A percentile compares a stretch with the other conserved stretches of the same genome.
phyloP scores from a whole-genome alignment of 2,113 vertebrate genomes.

The Syngnathoides biaculeatus region DNA sequence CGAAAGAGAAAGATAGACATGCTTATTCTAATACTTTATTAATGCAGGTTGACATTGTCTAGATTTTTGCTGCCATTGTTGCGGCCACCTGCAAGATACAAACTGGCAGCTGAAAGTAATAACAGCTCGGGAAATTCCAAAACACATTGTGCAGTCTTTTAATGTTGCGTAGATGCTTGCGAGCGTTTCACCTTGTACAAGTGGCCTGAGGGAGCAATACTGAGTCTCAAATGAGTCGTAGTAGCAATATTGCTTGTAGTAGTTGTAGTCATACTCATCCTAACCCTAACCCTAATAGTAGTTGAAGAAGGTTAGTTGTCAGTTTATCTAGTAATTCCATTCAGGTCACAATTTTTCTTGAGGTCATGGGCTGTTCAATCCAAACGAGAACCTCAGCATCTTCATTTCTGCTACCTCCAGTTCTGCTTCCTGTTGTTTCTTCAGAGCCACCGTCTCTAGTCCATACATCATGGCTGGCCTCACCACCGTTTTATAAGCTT shows the following conservation, averaged over 20 bases:
- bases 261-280: neutral
- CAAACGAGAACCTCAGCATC: too few relatives aligned
- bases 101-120: constrained; percentile 32
- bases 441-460: too few relatives aligned
- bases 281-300: too few relatives aligned
- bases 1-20: neutral
- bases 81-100: constrained; percentile 44
- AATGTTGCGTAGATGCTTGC: constrained; percentile 14
- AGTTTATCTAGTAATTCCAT: neutral
- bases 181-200: constrained; percentile 1
- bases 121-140: constrained; percentile 67
- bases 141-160: neutral
- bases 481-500: too few relatives aligned
- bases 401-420: too few relatives aligned
- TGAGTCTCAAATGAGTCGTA: neutral
- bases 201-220: neutral
- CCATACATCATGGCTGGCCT: too few relatives aligned
- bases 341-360: too few relatives aligned
- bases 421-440: too few relatives aligned
- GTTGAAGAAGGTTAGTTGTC: neutral
- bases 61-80: constrained; percentile 12
- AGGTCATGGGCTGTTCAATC: too few relatives aligned
- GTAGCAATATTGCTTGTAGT: neutral
- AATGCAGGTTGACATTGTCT: constrained; percentile 4
- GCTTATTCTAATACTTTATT: too few relatives aligned